Conservation (phyloP, 1,140 invertebrate species). For the Eubasilissa regina region DNA sequence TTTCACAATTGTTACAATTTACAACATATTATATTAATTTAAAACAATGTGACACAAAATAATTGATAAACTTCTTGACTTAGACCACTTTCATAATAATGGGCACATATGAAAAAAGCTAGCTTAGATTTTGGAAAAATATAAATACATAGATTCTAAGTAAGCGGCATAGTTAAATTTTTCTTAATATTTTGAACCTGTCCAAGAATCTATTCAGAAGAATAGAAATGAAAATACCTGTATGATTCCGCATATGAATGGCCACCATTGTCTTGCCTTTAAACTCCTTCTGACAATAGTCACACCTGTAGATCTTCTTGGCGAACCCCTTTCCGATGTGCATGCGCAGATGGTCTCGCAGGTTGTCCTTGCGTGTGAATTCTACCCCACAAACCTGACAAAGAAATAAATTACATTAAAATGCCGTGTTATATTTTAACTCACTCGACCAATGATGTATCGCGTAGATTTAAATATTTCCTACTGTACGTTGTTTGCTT, state of each 20-base stretch:
- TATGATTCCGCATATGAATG: conserved; percentile 81
- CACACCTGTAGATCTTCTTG: conserved; percentile 67
- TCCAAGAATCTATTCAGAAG: background rate
- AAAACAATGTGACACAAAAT: too few species aligned
- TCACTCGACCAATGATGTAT: too few species aligned
- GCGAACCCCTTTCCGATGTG: conserved; percentile 80
- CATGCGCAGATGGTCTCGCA: conserved; percentile 81
- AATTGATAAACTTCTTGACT: too few species aligned
- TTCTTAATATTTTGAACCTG: background rate
- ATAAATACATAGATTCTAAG: too few species aligned
- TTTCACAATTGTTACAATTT: too few species aligned
- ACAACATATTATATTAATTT: too few species aligned
- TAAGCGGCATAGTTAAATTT: too few species aligned
- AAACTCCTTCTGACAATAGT: conserved; percentile 79
- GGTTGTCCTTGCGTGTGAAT: conserved; percentile 84
- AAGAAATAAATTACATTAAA: background rate
- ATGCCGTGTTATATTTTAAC: background rate
- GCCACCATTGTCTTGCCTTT: conserved; percentile 78
- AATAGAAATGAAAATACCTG: conserved; percentile 65
- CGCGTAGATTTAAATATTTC: too few species aligned
- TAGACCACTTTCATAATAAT: too few species aligned
- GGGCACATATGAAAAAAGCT: too few species aligned
- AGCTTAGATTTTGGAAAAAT: too few species aligned
- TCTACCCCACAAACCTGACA: conserved; percentile 80
- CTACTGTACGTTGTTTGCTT: too few species aligned